Percentiles rank a stretch among this genome's conserved stretches.
Conservation (phyloP, 2,797 vertebrate genomes). For the Macroramphosus scolopax region DNA sequence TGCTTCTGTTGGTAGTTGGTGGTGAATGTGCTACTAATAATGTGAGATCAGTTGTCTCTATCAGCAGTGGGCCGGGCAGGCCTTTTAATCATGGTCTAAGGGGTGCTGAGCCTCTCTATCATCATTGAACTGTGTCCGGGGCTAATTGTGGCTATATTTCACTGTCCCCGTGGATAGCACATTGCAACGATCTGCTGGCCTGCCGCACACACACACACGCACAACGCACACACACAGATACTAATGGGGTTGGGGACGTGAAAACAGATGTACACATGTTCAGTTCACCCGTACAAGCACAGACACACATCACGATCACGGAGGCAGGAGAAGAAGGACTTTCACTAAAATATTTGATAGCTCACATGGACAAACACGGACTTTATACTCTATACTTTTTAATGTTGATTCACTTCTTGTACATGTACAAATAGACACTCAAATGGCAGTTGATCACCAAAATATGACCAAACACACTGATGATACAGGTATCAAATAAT, state of each 20-base stretch:
- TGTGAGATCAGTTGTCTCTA: slow-evolving; percentile 97
- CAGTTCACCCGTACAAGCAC: slow-evolving; percentile 10
- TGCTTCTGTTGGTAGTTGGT: slow-evolving; percentile 42
- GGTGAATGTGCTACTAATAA: slow-evolving; percentile 84
- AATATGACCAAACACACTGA: too few relatives aligned
- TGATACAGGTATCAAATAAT: too few relatives aligned
- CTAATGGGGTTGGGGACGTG: too few relatives aligned
- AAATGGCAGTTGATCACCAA: too few relatives aligned
- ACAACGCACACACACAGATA: slow-evolving; percentile 9
- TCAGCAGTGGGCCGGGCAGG: slow-evolving; percentile 86
- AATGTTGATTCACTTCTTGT: too few relatives aligned
- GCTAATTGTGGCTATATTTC: slow-evolving; percentile 99
- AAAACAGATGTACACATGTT: slow-evolving; percentile 3
- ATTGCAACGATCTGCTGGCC: slow-evolving; percentile 75
- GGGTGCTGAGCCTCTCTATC: slow-evolving; percentile 91
- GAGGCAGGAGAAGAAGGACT: not conserved
- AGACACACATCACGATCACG: not conserved
- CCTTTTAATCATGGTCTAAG: slow-evolving; percentile 98
- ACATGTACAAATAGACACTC: too few relatives aligned
- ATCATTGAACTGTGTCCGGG: slow-evolving; percentile 96
- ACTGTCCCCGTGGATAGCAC: slow-evolving; percentile 85
- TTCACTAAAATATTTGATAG: not conserved
- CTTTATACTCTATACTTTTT: too few relatives aligned
- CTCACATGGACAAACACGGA: too few relatives aligned
- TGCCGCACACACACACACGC: slow-evolving; percentile 44